Conservation (phyloP, 2,888 invertebrate species). For the Agapostemon virescens region DNA sequence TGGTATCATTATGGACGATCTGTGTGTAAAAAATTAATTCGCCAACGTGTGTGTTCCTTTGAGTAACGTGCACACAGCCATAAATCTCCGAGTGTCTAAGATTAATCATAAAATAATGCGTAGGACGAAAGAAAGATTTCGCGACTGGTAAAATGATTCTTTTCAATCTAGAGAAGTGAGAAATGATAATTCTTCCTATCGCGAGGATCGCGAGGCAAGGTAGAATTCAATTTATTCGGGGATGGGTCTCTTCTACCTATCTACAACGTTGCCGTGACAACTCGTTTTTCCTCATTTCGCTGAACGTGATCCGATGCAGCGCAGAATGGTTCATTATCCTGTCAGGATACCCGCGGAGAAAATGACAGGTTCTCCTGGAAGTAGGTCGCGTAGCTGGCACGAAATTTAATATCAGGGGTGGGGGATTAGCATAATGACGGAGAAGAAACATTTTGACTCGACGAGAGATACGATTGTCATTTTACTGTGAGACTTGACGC, state of each 20-base stretch:
- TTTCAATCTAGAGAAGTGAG: background rate
- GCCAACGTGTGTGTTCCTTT: background rate
- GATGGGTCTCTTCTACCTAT: background rate
- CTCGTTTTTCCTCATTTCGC: conserved; percentile 65
- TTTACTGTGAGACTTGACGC: background rate
- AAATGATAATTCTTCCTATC: conserved; percentile 3
- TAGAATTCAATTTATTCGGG: conserved; percentile 3
- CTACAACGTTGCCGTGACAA: conserved; percentile 25
- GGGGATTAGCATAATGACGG: conserved; percentile 70
- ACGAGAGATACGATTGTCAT: conserved; percentile 37
- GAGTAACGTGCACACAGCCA: background rate
- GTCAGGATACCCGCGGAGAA: conserved; percentile 66
- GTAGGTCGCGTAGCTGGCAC: conserved; percentile 64
- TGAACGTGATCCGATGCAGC: conserved; percentile 63
- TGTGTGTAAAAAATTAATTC: background rate
- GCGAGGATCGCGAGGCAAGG: background rate
- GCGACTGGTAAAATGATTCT: background rate
- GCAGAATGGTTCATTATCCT: conserved; percentile 68
- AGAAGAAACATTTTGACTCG: conserved; percentile 64
- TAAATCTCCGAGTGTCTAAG: background rate
- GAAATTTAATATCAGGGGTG: conserved; percentile 62
- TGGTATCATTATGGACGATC: background rate
- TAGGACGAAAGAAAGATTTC: background rate
- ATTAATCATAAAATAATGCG: background rate
- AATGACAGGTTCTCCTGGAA: conserved; percentile 63